These are phyloP conservation scores for Spialia ferax DNA, from an alignment of 2,888 invertebrate genomes.

Conservation along the genomic window DNA sequence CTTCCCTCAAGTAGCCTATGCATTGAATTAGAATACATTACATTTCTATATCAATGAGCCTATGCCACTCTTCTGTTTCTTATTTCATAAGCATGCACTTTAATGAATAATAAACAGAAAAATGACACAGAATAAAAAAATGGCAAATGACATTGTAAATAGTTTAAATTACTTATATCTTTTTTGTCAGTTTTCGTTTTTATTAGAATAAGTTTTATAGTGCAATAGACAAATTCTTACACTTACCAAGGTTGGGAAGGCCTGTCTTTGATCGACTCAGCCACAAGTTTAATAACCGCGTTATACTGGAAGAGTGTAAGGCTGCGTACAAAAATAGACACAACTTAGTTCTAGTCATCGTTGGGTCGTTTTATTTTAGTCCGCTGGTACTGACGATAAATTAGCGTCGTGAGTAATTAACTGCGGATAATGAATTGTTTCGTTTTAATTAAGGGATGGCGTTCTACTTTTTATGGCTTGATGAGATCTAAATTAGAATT, in stretches of 20 bases:
- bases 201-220: not conserved
- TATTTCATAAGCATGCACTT: too few relatives aligned
- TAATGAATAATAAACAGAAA: too few relatives aligned
- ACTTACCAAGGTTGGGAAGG: conserved; percentile 34
- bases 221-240: conserved; percentile 12
- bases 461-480: conserved; percentile 16
- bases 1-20: too few relatives aligned
- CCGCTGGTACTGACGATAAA: conserved; percentile 36
- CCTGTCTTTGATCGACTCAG: conserved; percentile 43
- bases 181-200: too few relatives aligned
- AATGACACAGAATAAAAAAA: too few relatives aligned
- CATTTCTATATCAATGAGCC: too few relatives aligned
- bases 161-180: too few relatives aligned
- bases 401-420: conserved; percentile 41
- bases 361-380: conserved; percentile 40
- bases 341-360: conserved; percentile 43
- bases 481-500: conserved; percentile 34
- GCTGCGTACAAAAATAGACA: conserved; percentile 45
- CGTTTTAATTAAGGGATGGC: conserved; percentile 36
- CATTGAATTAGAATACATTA: too few relatives aligned
- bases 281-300: conserved; percentile 49
- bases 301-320: conserved; percentile 46
- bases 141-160: too few relatives aligned
- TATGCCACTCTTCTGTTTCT: too few relatives aligned
- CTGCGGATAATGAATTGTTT: conserved; percentile 40